Evolutionary conservation across 2,888 invertebrate species (phyloP).

Genomic region (Bombyx huttoni): DNA sequence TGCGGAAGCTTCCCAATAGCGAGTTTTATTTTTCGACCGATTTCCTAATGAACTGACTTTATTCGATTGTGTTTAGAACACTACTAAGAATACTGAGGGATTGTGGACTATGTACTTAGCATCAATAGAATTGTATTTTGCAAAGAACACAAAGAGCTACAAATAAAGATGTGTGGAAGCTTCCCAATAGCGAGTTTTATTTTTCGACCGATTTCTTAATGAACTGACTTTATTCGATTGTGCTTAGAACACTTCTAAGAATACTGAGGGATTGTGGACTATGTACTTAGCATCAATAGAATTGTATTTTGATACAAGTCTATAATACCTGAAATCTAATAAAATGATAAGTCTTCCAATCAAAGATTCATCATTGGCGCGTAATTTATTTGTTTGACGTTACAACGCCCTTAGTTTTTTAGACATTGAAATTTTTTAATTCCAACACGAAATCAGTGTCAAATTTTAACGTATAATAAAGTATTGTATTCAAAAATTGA

Average conservation of each 20-base stretch:
- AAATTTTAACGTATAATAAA: too few species aligned
- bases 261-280: too few species aligned
- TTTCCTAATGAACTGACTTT: not conserved
- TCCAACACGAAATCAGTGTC: too few species aligned
- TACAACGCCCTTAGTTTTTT: too few species aligned
- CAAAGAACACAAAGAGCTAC: constrained; percentile 15
- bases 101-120: too few species aligned
- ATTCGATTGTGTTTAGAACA: not conserved
- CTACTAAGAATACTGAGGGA: too few species aligned
- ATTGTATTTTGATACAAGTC: not conserved
- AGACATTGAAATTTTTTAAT: too few species aligned
- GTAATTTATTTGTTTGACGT: too few species aligned
- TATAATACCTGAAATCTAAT: not conserved
- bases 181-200: constrained; percentile 8
- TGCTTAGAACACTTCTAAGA: too few species aligned
- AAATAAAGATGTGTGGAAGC: constrained; percentile 23
- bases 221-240: not conserved
- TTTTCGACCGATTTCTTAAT: not conserved
- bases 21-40: not conserved
- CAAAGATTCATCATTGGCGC: not conserved
- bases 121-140: too few species aligned
- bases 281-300: too few species aligned
- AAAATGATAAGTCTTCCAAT: not conserved
- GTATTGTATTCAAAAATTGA: too few species aligned
- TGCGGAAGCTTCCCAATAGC: constrained; percentile 19